Evolutionary conservation across 2,888 invertebrate genomes (phyloP).

Genomic region (Calephelis perditalis): DNA sequence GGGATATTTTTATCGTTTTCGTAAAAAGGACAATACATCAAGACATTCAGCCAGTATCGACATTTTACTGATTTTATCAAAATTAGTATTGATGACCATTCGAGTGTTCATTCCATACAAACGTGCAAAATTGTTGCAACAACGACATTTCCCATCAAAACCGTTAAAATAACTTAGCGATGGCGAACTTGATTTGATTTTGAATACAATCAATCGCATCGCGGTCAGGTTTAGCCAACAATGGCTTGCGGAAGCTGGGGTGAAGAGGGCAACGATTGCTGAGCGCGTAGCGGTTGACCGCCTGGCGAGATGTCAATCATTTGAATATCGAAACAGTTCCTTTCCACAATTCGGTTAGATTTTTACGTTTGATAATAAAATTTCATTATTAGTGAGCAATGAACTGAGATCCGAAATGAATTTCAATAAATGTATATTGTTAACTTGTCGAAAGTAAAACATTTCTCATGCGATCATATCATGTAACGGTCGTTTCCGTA

Average conservation of each 20-base stretch:
- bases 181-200: slow-evolving; percentile 51
- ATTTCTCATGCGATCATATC: slow-evolving; percentile 45
- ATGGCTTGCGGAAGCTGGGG: slow-evolving; percentile 49
- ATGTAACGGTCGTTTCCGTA: slow-evolving; percentile 53
- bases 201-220: slow-evolving; percentile 59
- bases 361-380: slow-evolving; percentile 53
- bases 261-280: slow-evolving; percentile 40
- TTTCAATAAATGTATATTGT: slow-evolving; percentile 39
- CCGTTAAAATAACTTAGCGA: slow-evolving; percentile 41
- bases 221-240: slow-evolving; percentile 60
- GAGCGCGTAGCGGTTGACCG: slow-evolving; percentile 51
- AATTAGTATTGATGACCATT: slow-evolving; percentile 10
- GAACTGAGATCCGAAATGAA: slow-evolving; percentile 59
- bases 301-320: slow-evolving; percentile 76
- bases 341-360: slow-evolving; percentile 64
- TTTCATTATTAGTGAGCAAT: slow-evolving; percentile 59
- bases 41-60: background rate
- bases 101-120: slow-evolving; percentile 7
- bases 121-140: slow-evolving; percentile 23
- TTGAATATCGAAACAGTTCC: slow-evolving; percentile 69
- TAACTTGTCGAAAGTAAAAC: slow-evolving; percentile 35
- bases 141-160: slow-evolving; percentile 59
- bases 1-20: background rate
- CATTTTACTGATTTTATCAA: slow-evolving; percentile 8
- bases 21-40: background rate